Evolutionary conservation across 2,888 invertebrate genomes (phyloP).

Genomic region (Falcaria lacertinaria): DNA sequence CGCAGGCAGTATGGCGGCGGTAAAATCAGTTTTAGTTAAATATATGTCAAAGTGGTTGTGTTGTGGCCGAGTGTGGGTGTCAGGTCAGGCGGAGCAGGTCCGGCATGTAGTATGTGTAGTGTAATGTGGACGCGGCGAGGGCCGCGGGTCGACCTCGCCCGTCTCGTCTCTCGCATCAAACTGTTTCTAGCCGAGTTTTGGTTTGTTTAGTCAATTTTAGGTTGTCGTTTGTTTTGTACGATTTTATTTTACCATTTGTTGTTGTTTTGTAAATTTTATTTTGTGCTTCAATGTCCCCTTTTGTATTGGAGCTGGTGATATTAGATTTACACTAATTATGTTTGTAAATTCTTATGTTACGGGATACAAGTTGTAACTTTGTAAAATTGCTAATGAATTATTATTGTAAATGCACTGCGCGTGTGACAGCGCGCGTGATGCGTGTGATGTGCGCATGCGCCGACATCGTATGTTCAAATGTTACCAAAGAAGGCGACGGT

Average conservation of each 20-base stretch:
- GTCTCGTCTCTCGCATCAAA: background rate
- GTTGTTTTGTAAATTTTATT: slow-evolving; percentile 71
- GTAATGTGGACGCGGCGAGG: no score
- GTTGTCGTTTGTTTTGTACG: slow-evolving; percentile 65
- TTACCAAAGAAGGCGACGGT: slow-evolving; percentile 52
- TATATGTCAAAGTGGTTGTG: no score
- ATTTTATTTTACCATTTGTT: slow-evolving; percentile 70
- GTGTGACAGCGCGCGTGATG: slow-evolving; percentile 6
- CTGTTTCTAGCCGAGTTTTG: slow-evolving; percentile 37
- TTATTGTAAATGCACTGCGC: slow-evolving; percentile 4
- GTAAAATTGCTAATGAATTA: slow-evolving; percentile 5
- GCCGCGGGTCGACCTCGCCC: background rate
- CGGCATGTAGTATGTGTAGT: no score
- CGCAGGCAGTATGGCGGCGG: no score
- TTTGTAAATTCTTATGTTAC: slow-evolving; percentile 35
- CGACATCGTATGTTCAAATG: slow-evolving; percentile 8
- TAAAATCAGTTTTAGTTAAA: no score
- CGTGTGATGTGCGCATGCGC: slow-evolving; percentile 1
- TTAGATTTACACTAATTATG: slow-evolving; percentile 57
- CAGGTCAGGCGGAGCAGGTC: no score
- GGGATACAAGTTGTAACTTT: slow-evolving; percentile 6
- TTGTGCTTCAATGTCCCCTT: slow-evolving; percentile 50
- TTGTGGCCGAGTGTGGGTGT: no score
- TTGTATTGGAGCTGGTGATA: slow-evolving; percentile 61
- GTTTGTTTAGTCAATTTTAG: slow-evolving; percentile 43